Evolutionary conservation across 2,113 vertebrate genomes (phyloP).

Genomic region (Nothobranchius furzeri): DNA sequence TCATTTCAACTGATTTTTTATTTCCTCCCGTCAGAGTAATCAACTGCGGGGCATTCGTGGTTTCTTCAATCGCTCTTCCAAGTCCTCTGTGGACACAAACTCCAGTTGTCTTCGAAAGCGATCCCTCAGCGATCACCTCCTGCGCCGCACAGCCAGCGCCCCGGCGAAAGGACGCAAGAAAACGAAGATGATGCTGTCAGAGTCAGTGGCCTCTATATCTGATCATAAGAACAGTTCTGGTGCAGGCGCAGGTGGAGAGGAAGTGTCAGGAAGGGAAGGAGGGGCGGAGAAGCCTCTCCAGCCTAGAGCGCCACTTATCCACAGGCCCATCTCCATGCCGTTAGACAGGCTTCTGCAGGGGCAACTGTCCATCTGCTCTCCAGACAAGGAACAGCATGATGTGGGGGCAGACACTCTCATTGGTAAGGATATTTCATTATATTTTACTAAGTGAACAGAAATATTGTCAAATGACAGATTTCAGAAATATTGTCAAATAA

Average conservation of each 20-base stretch:
- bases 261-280: conserved; percentile 66
- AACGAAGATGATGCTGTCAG: conserved; percentile 88
- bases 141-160: conserved; percentile 93
- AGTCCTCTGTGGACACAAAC: conserved; percentile 80
- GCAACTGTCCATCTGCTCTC: conserved; percentile 72
- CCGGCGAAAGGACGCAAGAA: conserved; percentile 96
- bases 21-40: conserved; percentile 79
- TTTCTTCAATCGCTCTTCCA: conserved; percentile 89
- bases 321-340: conserved; percentile 91
- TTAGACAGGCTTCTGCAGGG: conserved; percentile 87
- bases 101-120: conserved; percentile 82
- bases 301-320: conserved; percentile 72
- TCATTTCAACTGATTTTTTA: background rate
- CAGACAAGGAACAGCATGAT: conserved; percentile 63
- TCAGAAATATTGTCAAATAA: conserved; percentile 12
- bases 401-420: conserved; percentile 69
- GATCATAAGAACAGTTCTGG: conserved; percentile 81
- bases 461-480: background rate
- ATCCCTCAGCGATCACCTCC: conserved; percentile 89
- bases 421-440: conserved; percentile 76
- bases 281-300: conserved; percentile 55
- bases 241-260: conserved; percentile 65
- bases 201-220: conserved; percentile 71
- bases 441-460: too few relatives aligned
- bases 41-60: conserved; percentile 93